Evolutionary conservation across 2,113 vertebrate genomes (phyloP).

Genomic region (Lycaon pictus): DNA sequence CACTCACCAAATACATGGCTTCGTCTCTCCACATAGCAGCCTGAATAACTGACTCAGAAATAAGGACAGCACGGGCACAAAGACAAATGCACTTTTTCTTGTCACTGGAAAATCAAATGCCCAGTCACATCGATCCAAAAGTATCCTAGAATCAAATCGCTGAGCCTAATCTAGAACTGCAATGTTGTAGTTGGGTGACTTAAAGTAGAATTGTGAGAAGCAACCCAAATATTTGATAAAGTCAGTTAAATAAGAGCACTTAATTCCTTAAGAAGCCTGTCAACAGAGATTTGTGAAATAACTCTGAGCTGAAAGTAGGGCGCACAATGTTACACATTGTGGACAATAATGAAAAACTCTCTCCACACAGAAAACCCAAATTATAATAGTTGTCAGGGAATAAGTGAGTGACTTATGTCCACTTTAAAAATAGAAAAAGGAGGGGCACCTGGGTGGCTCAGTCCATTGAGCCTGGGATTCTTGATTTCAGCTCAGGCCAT

Average conservation of each 20-base stretch:
- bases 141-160: background rate
- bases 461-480: background rate
- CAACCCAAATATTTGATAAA: background rate
- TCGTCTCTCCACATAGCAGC: background rate
- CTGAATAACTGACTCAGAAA: background rate
- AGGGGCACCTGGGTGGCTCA: background rate
- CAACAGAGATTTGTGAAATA: background rate
- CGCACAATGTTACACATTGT: background rate
- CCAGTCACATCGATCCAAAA: background rate
- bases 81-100: background rate
- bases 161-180: background rate
- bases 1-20: background rate
- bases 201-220: background rate
- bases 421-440: background rate
- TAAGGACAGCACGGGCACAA: background rate
- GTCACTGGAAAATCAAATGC: background rate
- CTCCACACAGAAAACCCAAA: background rate
- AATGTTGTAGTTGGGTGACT: background rate
- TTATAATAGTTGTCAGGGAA: background rate
- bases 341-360: background rate
- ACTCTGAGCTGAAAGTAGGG: background rate
- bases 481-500: background rate
- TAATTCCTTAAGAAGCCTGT: background rate
- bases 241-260: background rate
- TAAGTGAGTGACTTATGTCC: background rate